phyloP scores from a whole-genome alignment of 2,888 invertebrate genomes.

The Eupithecia insigniata region DNA sequence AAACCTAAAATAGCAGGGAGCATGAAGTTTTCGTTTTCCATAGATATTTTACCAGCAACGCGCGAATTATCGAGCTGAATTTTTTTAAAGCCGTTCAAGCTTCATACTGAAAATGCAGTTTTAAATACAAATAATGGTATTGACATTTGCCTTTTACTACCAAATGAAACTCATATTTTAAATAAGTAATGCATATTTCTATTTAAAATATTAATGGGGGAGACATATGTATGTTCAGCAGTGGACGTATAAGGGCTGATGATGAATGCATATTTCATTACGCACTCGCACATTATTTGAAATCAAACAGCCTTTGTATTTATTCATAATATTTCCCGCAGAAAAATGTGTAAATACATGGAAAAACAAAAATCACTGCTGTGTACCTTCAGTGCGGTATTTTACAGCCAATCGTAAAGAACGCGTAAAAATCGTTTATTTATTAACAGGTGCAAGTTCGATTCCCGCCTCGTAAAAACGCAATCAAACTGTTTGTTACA shows the following conservation, averaged over 20 bases:
- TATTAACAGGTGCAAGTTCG: constrained; percentile 25
- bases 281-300: background rate
- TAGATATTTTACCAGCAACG: too few species aligned
- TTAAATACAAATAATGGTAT: too few species aligned
- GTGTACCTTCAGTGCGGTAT: constrained; percentile 23
- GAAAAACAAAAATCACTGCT: constrained; percentile 28
- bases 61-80: too few species aligned
- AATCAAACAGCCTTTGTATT: background rate
- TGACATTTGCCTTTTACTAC: background rate
- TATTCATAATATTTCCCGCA: background rate
- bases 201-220: too few species aligned
- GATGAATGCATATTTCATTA: too few species aligned
- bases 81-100: too few species aligned
- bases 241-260: too few species aligned
- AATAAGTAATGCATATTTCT: too few species aligned
- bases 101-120: background rate
- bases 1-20: too few species aligned
- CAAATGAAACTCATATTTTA: background rate
- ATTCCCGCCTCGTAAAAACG: constrained; percentile 31
- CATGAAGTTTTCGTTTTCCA: too few species aligned
- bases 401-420: constrained; percentile 41
- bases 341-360: background rate
- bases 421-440: constrained; percentile 33
- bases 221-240: too few species aligned
- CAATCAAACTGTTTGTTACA: constrained; percentile 53